Conservation (phyloP, 2,797 vertebrate genomes). For the Lates japonicus region DNA sequence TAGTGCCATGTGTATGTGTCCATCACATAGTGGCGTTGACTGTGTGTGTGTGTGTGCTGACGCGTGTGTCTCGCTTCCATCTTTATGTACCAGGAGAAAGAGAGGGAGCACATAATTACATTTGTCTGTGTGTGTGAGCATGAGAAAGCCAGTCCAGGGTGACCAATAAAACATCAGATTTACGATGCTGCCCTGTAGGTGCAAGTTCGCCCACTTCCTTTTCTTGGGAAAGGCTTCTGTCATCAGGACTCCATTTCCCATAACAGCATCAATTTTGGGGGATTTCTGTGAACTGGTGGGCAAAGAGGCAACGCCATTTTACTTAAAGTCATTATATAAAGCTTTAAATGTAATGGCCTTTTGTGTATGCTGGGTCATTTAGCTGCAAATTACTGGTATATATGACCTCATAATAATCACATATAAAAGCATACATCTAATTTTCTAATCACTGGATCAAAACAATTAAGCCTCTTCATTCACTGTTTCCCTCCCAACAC, state of each 20-base stretch:
- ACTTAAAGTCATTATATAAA: slow-evolving; percentile 29
- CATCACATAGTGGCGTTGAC: neutral
- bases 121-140: slow-evolving; percentile 55
- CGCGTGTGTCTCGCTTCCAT: slow-evolving; percentile 30
- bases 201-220: slow-evolving; percentile 60
- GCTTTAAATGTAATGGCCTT: slow-evolving; percentile 12
- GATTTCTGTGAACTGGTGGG: slow-evolving; percentile 22
- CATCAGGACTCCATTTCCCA: slow-evolving; percentile 43
- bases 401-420: neutral
- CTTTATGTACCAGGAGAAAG: slow-evolving; percentile 17
- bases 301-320: slow-evolving; percentile 14
- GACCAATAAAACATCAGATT: slow-evolving; percentile 72
- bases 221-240: slow-evolving; percentile 42
- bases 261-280: slow-evolving; percentile 28
- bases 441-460: slow-evolving; percentile 22
- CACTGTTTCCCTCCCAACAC: slow-evolving; percentile 15
- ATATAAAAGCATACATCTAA: neutral
- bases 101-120: slow-evolving; percentile 46
- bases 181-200: slow-evolving; percentile 62
- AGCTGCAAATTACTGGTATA: slow-evolving; percentile 16
- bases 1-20: neutral
- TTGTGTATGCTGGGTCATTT: slow-evolving; percentile 25
- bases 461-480: slow-evolving; percentile 4
- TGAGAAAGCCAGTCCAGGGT: slow-evolving; percentile 43
- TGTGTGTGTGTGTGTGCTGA: neutral